phyloP scores from a whole-genome alignment of 37 sponge, comb jelly and placozoan genomes.

The Diacarnus erythraeanus region DNA sequence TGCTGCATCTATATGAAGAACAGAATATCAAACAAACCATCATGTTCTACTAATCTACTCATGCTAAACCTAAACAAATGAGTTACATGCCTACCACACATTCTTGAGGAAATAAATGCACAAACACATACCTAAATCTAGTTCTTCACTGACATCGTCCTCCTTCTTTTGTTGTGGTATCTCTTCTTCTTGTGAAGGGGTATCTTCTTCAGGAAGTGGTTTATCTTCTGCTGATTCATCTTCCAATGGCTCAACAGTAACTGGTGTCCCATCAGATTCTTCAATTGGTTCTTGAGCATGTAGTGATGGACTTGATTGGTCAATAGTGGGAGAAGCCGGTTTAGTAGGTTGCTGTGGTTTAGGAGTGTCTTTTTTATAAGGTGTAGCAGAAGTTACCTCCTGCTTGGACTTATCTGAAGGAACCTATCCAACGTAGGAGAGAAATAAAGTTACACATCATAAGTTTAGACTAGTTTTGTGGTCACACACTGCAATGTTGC shows the following conservation, averaged over 20 bases:
- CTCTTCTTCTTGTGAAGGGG: neutral
- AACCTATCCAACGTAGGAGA: constrained; percentile 1
- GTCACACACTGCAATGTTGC: no score
- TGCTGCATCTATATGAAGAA: neutral
- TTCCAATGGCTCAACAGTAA: neutral
- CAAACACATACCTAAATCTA: neutral
- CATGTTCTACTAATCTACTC: neutral
- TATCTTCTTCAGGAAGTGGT: constrained; percentile 8
- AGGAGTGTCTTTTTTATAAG: neutral
- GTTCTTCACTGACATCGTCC: neutral
- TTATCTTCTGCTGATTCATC: constrained; percentile 1
- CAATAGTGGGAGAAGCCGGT: constrained; percentile 20
- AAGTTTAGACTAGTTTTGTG: no score
- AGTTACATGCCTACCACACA: neutral
- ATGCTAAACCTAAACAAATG: neutral
- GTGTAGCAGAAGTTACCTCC: neutral
- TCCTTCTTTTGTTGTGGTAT: neutral
- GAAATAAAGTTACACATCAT: neutral
- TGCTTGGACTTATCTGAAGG: neutral
- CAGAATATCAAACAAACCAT: no score
- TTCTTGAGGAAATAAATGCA: neutral
- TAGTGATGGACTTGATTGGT: neutral
- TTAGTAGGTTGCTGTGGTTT: neutral
- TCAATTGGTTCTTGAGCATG: constrained; percentile 1
- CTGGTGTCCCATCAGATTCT: constrained; percentile 18